Evolutionary conservation across 2,113 vertebrate species (phyloP).

Genomic region (Pseudois nayaur): DNA sequence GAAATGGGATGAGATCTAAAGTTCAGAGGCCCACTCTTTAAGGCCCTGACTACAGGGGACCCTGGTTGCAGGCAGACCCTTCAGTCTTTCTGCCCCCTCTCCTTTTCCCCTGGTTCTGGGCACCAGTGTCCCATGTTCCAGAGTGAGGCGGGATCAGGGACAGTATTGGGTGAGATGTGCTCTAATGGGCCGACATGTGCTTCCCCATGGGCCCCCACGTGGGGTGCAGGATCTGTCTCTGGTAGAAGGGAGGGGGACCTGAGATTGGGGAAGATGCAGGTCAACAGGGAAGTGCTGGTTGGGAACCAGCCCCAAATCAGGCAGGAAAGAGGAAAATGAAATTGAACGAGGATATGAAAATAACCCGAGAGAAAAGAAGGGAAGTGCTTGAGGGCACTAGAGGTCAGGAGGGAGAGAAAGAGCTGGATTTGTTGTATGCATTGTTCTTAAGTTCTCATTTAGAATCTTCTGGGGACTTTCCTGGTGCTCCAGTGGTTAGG

Average conservation of each 20-base stretch:
- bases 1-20: background rate
- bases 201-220: accelerated
- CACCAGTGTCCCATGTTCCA: background rate
- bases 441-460: background rate
- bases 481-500: background rate
- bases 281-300: background rate
- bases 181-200: background rate
- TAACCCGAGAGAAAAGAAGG: background rate
- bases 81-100: background rate
- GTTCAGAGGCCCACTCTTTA: background rate
- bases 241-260: background rate
- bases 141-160: background rate
- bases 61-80: background rate
- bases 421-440: background rate
- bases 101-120: background rate
- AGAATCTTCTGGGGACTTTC: background rate
- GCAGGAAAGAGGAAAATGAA: background rate
- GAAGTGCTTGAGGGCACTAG: background rate
- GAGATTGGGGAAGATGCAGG: background rate
- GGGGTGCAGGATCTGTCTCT: background rate
- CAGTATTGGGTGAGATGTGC: background rate
- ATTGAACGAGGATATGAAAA: background rate
- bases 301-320: background rate
- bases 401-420: background rate
- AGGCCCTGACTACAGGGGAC: background rate